Evolutionary conservation across 2,797 vertebrate genomes (phyloP), one percentile per base, ranked within the genome.

Genomic region (Sebastes wilsoni): DNA sequence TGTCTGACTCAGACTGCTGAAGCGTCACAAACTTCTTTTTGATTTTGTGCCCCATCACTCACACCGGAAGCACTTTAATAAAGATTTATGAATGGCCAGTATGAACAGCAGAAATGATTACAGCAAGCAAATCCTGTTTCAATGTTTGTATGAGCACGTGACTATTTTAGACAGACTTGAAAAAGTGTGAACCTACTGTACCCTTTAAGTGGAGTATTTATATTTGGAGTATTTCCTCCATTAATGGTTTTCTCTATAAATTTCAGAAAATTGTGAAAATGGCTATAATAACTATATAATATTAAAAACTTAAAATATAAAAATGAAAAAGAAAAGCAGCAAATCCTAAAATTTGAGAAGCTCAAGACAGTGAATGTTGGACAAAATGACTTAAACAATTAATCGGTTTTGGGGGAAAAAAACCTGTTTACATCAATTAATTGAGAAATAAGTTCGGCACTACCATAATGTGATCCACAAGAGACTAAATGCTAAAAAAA

Each of bases 61-160:
- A 22, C 13, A 36, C 11, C 5, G n/a, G 22, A 36, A 56, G 30
- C 27, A 13, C 0, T 6, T 56, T 56, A 18, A 52, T 18, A 36
- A 2, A n/a, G 13, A 18, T 36, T 69, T 56, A 12, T 32, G 55
- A 11, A 56, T 25, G 30, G 4, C 18, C 27, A 38, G 5, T 38
- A 38, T 38, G 38, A 42, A 42, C 38, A 14, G 38, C 0, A 42
- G 38, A 42, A 42, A 42, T 42, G 0, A 42, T 42, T 0, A 42
- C 13, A 42, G 38, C 38, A 42, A 42, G 38, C 38, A 42, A 42
- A 42, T 42, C 13, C 38, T 42, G 38, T 42, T 42, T 42, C 38
- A 42, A 42, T 42, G 38, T 42, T 42, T 14, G 0, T 42, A 42
- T 42, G 38, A 42, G 38, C 38, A 38, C 13, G 6, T 42, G 38